Evolutionary conservation across 2,888 invertebrate genomes (phyloP).

Genomic region (Chironomus riparius): DNA sequence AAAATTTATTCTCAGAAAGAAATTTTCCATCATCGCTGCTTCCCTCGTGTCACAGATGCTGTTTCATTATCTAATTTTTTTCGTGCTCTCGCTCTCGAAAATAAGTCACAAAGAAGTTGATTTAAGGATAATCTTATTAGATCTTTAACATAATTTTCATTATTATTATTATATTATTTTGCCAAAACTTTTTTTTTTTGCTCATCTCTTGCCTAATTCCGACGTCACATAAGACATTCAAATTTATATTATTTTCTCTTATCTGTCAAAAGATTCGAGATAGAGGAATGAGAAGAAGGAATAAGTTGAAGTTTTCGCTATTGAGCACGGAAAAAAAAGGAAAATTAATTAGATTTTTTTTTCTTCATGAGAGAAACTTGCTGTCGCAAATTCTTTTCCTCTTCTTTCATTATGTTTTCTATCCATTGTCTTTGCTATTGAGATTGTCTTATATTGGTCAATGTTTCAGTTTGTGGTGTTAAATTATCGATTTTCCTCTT

Average conservation of each 20-base stretch:
- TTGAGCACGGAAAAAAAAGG: not conserved
- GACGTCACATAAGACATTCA: not conserved
- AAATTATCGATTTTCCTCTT: no score
- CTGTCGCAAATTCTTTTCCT: not conserved
- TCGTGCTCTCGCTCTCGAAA: not conserved
- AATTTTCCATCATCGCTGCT: not conserved
- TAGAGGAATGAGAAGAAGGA: not conserved
- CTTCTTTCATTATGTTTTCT: not conserved
- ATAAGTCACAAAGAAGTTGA: conserved; percentile 2
- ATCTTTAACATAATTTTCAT: conserved; percentile 13
- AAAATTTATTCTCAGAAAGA: no score
- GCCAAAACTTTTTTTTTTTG: not conserved
- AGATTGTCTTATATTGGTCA: not conserved
- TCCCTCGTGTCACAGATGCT: conserved; percentile 16
- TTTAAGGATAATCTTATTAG: conserved; percentile 26
- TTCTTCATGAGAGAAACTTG: not conserved
- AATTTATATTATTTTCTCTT: not conserved
- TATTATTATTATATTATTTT: not conserved
- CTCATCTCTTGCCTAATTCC: not conserved
- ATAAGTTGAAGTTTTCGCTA: not conserved
- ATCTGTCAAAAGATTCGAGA: not conserved
- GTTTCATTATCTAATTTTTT: conserved; percentile 8
- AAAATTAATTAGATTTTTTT: conserved; percentile 2
- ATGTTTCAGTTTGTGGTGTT: not conserved
- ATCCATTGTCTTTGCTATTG: not conserved